Evolutionary conservation across 2,797 vertebrate species (phyloP).

Genomic region (Hydrolagus colliei): DNA sequence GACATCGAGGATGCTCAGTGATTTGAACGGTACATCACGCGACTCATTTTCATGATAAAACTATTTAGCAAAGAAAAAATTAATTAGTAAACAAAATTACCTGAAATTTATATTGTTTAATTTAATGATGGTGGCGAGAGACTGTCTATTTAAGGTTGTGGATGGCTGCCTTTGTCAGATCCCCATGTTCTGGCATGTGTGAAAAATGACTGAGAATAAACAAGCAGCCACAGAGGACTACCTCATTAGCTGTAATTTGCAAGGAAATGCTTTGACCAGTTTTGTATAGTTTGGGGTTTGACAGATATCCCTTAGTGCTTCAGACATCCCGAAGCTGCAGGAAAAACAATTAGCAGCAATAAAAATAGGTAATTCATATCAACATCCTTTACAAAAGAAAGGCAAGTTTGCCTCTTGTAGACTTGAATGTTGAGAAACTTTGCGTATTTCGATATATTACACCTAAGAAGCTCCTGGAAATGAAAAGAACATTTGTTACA

Average conservation of each 20-base stretch:
- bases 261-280: conserved; percentile 10
- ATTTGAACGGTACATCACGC: no score
- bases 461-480: neutral
- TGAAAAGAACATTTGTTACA: conserved; percentile 2
- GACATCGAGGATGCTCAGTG: no score
- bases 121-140: neutral
- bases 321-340: neutral
- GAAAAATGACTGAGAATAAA: conserved; percentile 24
- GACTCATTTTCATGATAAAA: no score
- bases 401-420: neutral
- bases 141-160: conserved; percentile 8
- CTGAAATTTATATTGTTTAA: neutral
- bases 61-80: neutral
- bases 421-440: neutral
- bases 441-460: neutral
- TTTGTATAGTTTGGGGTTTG: conserved; percentile 18
- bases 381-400: no score
- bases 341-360: neutral
- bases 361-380: conserved; percentile 6
- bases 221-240: neutral
- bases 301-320: conserved; percentile 28
- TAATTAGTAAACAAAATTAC: conserved; percentile 15
- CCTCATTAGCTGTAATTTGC: conserved; percentile 20
- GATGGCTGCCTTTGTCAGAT: conserved; percentile 10
- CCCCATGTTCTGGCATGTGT: neutral